Conservation (phyloP, 2,113 vertebrate genomes). For the Theristicus caerulescens region DNA sequence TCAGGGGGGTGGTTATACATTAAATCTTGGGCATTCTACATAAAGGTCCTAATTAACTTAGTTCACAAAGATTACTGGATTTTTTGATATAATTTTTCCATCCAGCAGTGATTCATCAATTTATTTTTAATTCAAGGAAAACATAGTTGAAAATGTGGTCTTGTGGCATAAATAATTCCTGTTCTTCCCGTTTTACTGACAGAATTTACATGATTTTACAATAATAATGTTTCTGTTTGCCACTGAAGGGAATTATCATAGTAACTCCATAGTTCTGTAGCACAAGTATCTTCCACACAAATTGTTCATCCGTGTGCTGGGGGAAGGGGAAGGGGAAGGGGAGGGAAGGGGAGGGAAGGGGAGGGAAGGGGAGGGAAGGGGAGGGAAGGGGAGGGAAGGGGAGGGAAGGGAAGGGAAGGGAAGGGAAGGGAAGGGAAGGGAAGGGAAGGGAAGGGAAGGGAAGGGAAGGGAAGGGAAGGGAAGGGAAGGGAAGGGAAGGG, state of each 20-base stretch:
- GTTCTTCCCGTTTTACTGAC: background rate
- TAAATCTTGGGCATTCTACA: background rate
- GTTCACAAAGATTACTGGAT: background rate
- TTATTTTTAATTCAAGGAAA: background rate
- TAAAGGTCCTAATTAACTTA: background rate
- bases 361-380: no score
- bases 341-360: background rate
- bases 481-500: no score
- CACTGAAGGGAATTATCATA: background rate
- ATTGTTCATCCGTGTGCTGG: background rate
- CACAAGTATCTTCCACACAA: background rate
- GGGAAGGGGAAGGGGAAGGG: accelerated
- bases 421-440: no score
- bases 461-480: background rate
- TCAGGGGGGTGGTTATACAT: background rate
- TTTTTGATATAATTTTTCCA: background rate
- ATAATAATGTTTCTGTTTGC: background rate
- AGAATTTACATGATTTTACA: background rate
- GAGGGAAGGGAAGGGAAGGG: no score
- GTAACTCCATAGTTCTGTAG: background rate
- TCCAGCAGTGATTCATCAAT: background rate
- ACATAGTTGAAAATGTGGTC: background rate
- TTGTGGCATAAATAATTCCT: background rate
- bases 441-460: background rate
- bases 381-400: no score